Evolutionary conservation across 2,113 vertebrate species (phyloP), one percentile per base, ranked within the genome.

Genomic region (Sceloporus tristichus): DNA sequence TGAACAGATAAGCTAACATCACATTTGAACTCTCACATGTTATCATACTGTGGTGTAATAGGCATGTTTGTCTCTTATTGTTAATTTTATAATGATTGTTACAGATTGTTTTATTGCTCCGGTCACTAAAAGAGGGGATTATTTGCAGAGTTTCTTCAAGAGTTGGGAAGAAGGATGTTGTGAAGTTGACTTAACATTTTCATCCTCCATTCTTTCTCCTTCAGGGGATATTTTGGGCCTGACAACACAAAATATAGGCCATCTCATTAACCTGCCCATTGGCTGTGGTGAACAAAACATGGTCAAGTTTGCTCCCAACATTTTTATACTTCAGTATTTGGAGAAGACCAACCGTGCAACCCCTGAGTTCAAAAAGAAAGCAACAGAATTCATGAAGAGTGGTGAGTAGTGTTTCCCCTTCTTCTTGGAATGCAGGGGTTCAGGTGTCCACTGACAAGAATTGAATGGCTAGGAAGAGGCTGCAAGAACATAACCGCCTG

Each of bases 271-370:
- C 54, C 96, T 97, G 96, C 97, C 97, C 0, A 95, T 95, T 5
- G 97, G 98, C 80, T 98, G 97, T 10, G 98, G 98, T 1, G 97
- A 98, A 86, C 98, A 99, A 94, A 98, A 98, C 93, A 98, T 98
- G 98, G 59, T 98, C 85, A 88, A 84, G 27, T 98, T 98, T 29
- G 98, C 97, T 10, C 98, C 98, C 13, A 98, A 98, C 86, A 97
- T 98, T 95, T 98, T 97, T 80, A 93, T 98, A 88, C 96, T 98
- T n/a, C 95, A 96, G 81, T 98, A 98, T 92, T 94, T 98, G 94
- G 94, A 97, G 27, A 96, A 95, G 90, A 97, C 97, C 0, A 92
- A 93, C 42, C 97, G 97, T 93, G 94, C 97, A 87, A 96, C 95
- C 0, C 0, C 82, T 34, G 82, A 94, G 38, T 97, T 97, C 73